phyloP scores from a whole-genome alignment of 2,888 invertebrate genomes.

The Melangyna quadrimaculata region DNA sequence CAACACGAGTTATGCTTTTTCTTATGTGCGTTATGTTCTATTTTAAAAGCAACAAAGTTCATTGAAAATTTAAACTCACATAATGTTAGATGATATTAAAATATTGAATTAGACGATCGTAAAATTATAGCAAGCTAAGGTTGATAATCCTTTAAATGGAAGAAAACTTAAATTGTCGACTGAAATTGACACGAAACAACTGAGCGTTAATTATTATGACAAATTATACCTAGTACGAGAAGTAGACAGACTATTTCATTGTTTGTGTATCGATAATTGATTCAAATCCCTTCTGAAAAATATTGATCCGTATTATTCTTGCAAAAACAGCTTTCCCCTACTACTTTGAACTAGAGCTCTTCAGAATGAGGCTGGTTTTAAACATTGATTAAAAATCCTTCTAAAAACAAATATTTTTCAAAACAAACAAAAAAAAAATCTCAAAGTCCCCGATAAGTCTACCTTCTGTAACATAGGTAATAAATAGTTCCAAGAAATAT shows the following conservation, averaged over 20 bases:
- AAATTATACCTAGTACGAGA: background rate
- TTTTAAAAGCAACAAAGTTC: background rate
- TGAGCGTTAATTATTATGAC: background rate
- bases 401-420: constrained; percentile 10
- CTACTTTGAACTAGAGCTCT: too few species aligned
- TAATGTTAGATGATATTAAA: background rate
- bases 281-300: too few species aligned
- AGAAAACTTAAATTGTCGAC: too few species aligned
- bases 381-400: background rate
- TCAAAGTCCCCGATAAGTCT: constrained; percentile 1
- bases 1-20: background rate
- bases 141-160: background rate
- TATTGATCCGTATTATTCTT: too few species aligned
- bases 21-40: background rate
- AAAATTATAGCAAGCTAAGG: background rate
- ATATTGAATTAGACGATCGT: too few species aligned
- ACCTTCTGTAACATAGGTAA: background rate
- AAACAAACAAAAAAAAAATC: background rate
- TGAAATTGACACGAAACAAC: too few species aligned
- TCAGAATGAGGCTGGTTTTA: background rate
- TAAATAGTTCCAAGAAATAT: constrained; percentile 33
- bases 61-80: background rate
- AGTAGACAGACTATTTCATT: background rate
- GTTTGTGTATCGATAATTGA: too few species aligned
- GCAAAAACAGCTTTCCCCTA: too few species aligned